Percentiles rank a stretch among this genome's conserved stretches.
Conservation (phyloP, 2,113 vertebrate genomes). For the Tringa solitaria region DNA sequence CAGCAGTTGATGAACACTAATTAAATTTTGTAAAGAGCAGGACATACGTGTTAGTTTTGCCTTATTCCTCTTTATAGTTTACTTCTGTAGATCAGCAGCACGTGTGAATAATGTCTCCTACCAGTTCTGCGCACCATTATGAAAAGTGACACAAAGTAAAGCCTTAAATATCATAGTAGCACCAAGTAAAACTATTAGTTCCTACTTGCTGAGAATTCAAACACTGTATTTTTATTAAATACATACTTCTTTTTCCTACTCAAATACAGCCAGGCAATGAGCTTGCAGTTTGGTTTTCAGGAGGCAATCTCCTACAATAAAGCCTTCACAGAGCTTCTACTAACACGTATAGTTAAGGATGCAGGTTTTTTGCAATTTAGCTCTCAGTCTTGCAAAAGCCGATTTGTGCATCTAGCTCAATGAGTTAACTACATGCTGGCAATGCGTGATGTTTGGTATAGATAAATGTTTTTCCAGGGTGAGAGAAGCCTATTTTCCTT, state of each 20-base stretch:
- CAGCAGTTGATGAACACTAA: background rate
- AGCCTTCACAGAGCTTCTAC: background rate
- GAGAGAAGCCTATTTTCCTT: background rate
- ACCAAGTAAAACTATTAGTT: background rate
- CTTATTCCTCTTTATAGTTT: background rate
- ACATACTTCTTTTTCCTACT: background rate
- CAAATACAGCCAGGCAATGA: background rate
- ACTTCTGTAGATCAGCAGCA: rapidly evolving
- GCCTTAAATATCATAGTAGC: background rate
- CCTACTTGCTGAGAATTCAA: background rate
- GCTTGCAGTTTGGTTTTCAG: background rate
- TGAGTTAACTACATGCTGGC: background rate
- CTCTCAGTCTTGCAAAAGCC: background rate
- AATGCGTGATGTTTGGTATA: background rate
- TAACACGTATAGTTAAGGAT: background rate
- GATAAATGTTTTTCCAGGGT: background rate
- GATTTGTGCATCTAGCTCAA: background rate
- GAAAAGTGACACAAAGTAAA: background rate
- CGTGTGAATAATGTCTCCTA: background rate
- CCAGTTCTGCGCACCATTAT: background rate
- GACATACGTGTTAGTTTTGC: background rate
- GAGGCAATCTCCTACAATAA: background rate
- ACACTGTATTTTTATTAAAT: background rate
- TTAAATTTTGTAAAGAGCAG: background rate
- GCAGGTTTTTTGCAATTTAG: background rate